These are phyloP conservation scores for Stegodyphus mimosarum DNA, from an alignment of 1,140 invertebrate species.

Conservation along the genomic window DNA sequence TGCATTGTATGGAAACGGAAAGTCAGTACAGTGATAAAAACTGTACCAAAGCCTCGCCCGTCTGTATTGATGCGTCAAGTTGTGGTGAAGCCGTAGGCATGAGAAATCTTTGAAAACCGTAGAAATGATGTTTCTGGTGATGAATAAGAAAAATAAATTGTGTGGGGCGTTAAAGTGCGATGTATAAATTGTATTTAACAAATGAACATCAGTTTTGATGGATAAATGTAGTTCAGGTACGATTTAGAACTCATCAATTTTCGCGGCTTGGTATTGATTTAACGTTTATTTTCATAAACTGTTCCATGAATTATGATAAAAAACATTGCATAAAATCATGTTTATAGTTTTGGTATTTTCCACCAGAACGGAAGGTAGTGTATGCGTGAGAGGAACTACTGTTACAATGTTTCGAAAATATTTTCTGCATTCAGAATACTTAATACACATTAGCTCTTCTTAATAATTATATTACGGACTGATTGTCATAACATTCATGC, in stretches of 20 bases:
- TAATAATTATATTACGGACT: too few relatives aligned
- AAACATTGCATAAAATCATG: too few relatives aligned
- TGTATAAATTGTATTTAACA: conserved; percentile 40
- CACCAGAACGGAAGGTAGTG: too few relatives aligned
- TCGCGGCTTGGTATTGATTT: too few relatives aligned
- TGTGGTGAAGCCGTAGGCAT: conserved; percentile 52
- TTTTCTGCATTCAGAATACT: too few relatives aligned
- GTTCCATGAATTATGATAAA: too few relatives aligned
- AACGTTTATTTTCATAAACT: too few relatives aligned
- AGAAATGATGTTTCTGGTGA: conserved; percentile 22
- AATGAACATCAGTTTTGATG: conserved; percentile 56
- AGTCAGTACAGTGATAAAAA: conserved; percentile 38
- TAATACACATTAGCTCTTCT: too few relatives aligned
- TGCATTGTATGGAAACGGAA: conserved; percentile 33
- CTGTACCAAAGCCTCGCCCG: conserved; percentile 55
- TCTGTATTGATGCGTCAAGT: conserved; percentile 54
- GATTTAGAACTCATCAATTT: background rate
- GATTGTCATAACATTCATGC: too few relatives aligned
- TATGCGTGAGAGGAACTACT: too few relatives aligned
- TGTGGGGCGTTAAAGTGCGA: conserved; percentile 11
- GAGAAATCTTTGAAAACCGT: conserved; percentile 41
- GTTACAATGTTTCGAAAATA: too few relatives aligned
- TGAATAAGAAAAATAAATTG: background rate
- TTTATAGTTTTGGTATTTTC: too few relatives aligned
- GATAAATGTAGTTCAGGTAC: conserved; percentile 58